phyloP scores from a whole-genome alignment of 2,113 vertebrate genomes.

The Catharus fuscescens region DNA sequence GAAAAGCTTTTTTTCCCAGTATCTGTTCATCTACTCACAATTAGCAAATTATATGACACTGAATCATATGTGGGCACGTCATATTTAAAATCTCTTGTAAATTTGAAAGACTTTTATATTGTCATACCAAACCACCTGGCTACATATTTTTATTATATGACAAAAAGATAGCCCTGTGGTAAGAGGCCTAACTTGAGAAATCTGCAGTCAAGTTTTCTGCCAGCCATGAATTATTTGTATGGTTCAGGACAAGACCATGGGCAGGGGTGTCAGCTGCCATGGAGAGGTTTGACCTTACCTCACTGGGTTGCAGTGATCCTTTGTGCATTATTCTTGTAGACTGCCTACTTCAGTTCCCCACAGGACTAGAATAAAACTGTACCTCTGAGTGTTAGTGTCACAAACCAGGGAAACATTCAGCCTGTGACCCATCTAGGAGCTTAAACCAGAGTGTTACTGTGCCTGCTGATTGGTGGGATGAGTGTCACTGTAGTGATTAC shows the following conservation, averaged over 20 bases:
- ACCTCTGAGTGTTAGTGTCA: background rate
- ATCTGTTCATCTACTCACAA: background rate
- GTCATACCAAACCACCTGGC: background rate
- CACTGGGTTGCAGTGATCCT: background rate
- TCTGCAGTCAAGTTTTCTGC: background rate
- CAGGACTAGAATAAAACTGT: background rate
- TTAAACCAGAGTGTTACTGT: background rate
- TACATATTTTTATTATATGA: background rate
- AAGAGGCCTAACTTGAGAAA: background rate
- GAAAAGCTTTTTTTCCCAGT: background rate
- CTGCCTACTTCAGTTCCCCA: background rate
- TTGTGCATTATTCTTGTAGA: background rate
- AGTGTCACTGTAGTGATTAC: background rate
- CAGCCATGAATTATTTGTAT: background rate
- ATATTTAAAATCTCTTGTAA: background rate
- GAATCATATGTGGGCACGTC: accelerated
- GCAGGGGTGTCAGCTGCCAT: background rate
- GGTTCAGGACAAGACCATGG: background rate
- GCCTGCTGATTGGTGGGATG: background rate
- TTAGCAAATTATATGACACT: background rate
- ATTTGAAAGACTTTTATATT: background rate
- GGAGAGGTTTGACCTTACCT: background rate
- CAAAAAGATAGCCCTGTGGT: background rate
- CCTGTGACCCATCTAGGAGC: background rate
- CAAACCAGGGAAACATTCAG: background rate